Evolutionary conservation across 2,113 vertebrate genomes (phyloP), one percentile per base, ranked within the genome.

Genomic region (Pristiophorus japonicus): DNA sequence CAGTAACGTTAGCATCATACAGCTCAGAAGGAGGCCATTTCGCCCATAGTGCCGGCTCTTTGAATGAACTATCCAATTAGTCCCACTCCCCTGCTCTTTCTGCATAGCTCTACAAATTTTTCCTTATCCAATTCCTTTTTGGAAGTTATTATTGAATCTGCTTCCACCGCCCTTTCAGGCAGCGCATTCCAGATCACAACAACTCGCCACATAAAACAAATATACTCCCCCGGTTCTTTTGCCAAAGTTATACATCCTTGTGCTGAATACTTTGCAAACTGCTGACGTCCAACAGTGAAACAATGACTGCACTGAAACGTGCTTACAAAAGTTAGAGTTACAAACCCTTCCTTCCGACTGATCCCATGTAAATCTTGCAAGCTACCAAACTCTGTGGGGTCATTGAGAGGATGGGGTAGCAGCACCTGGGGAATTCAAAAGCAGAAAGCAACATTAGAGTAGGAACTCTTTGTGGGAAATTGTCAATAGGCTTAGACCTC

Each of bases 351-450:
- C 96, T 98, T 98, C 85, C 97, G 97, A 96, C 98, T 98, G 97
- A 98, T 98, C n/a, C 97, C 97, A 96, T 97, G 97, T 87, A 98
- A 97, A 96, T 98, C 98, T 73, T 98, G 97, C 96, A 98, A 96
- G 95, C 98, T 98, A 65, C 98, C 98, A 93, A 98, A 98, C 96
- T 98, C 98, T 11, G 98, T 98, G 22, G 98, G 98, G 96, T 98
- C 98, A 20, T 98, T 98, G 66, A 98, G 97, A 0, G 98, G 98
- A 95, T 98, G 98, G 96, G 98, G 98, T 38, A 98, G 96, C 55
- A 98, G 96, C 65, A 97, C 97, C 98, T 98, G 81, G 67, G n/a
- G 94, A 55, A 95, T 42, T 84, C 38, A 62, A 38, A 90, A 20
- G 42, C 7, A 87, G 75, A 95, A 70, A 95, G 70, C 27, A 38